These are phyloP conservation scores for Anthoscopus minutus DNA, from an alignment of 2,113 vertebrate species.

Conservation along the genomic window DNA sequence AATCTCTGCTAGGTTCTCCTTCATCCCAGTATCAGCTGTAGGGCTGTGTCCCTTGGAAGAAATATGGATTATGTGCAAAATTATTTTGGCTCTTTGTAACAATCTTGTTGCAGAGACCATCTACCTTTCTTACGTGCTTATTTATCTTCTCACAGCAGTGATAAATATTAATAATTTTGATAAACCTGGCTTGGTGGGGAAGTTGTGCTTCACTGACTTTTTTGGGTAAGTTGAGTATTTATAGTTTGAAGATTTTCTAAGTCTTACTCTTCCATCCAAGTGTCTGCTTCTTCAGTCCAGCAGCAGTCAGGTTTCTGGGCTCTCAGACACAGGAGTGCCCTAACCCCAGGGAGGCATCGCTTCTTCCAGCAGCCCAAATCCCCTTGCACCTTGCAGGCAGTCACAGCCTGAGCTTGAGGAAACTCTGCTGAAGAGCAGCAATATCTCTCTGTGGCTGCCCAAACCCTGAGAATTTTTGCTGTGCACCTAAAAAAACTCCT, in stretches of 20 bases:
- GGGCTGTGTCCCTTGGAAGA: background rate
- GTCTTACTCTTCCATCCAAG: background rate
- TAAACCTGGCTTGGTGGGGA: background rate
- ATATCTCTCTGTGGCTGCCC: background rate
- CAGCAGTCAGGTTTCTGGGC: background rate
- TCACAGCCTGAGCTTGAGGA: background rate
- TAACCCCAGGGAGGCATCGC: background rate
- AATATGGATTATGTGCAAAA: background rate
- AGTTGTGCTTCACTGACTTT: background rate
- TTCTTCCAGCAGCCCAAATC: background rate
- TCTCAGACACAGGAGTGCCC: background rate
- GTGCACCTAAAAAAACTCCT: background rate
- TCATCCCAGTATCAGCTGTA: background rate
- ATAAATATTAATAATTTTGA: background rate
- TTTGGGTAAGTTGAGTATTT: background rate
- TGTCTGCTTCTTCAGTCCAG: background rate
- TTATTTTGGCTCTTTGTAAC: background rate
- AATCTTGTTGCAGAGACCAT: background rate
- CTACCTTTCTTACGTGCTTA: background rate
- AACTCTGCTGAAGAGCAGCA: background rate
- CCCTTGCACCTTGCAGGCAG: background rate
- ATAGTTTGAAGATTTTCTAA: background rate
- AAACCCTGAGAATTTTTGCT: background rate
- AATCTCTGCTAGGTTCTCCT: background rate
- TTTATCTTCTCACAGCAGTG: background rate